Evolutionary conservation across 2,797 vertebrate genomes (phyloP).

Genomic region (Cuniculus paca): DNA sequence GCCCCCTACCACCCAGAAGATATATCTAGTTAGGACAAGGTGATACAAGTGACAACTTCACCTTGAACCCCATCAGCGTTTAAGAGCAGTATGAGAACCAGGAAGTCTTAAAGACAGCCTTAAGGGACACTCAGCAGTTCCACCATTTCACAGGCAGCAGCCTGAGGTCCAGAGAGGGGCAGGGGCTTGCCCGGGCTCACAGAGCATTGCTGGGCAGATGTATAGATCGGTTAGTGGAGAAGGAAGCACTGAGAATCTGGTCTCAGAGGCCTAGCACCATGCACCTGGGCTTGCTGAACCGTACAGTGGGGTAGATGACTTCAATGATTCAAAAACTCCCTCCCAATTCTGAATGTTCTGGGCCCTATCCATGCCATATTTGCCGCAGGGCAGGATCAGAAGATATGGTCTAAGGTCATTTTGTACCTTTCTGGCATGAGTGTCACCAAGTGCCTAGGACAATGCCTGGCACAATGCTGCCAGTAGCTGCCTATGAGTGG

Average conservation of each 20-base stretch:
- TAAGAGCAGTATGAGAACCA: background rate
- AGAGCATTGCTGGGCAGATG: background rate
- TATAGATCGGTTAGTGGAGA: background rate
- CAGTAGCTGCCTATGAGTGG: background rate
- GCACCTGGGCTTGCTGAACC: background rate
- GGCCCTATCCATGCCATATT: background rate
- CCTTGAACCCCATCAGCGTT: background rate
- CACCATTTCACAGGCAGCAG: background rate
- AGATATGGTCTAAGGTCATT: background rate
- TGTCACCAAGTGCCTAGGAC: background rate
- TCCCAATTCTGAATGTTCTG: conserved; percentile 7
- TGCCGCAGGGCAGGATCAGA: background rate
- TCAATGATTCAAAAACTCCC: background rate
- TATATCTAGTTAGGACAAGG: background rate
- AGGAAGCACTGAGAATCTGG: background rate
- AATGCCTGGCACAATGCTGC: too few relatives aligned
- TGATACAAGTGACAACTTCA: background rate
- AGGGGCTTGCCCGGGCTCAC: background rate
- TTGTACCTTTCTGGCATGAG: background rate
- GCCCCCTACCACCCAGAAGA: background rate
- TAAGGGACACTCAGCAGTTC: background rate
- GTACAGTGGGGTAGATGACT: background rate
- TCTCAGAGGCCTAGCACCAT: background rate
- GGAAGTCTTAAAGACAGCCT: background rate
- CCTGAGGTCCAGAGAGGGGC: background rate